These are phyloP conservation scores for Sinhomidia bicolor DNA, from an alignment of 2,888 invertebrate genomes.

Conservation along the genomic window DNA sequence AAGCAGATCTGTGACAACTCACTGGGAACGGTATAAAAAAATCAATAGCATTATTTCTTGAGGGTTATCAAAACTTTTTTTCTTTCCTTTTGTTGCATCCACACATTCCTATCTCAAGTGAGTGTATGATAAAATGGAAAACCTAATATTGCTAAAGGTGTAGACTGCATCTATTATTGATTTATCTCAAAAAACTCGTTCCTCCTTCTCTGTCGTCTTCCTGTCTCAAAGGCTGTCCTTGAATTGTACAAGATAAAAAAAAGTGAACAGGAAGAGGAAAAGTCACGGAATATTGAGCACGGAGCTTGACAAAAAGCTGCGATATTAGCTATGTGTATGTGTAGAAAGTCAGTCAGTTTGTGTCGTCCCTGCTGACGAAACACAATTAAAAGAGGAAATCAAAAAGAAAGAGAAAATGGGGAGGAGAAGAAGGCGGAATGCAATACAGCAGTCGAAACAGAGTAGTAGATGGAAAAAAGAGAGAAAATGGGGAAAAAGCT, in stretches of 20 bases:
- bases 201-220: not conserved
- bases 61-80: conserved; percentile 11
- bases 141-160: conserved; percentile 27
- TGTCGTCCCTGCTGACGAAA: not conserved
- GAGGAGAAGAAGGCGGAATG: not conserved
- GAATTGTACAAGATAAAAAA: conserved; percentile 15
- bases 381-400: conserved; percentile 60
- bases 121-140: not conserved
- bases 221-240: conserved; percentile 36
- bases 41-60: not conserved
- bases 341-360: not conserved
- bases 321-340: not conserved
- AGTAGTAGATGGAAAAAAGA: conserved; percentile 3
- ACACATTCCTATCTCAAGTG: conserved; percentile 14
- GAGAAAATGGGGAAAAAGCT: not conserved
- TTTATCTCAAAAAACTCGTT: not conserved
- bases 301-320: conserved; percentile 40
- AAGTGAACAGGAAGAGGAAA: conserved; percentile 58
- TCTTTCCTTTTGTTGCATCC: conserved; percentile 6
- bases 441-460: not conserved
- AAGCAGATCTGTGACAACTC: not conserved
- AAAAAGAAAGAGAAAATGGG: conserved; percentile 9
- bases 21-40: not conserved
- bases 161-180: not conserved
- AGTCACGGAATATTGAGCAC: conserved; percentile 69